Percentiles rank a stretch among this genome's conserved stretches.
phyloP scores from a whole-genome alignment of 2,113 vertebrate species.

The Tupaia tana region DNA sequence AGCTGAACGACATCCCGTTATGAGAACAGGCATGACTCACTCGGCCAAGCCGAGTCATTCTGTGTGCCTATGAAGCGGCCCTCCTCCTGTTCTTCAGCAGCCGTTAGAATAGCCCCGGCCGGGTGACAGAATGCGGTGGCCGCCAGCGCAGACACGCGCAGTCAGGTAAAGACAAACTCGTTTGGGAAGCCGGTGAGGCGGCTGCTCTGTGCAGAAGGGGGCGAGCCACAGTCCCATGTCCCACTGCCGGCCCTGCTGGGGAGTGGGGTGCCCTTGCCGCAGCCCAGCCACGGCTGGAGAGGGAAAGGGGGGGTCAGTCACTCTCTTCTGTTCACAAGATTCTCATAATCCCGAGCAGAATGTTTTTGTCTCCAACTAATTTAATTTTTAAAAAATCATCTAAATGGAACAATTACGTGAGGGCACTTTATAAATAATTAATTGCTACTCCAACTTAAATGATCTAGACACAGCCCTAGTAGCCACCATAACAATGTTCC shows the following conservation, averaged over 20 bases:
- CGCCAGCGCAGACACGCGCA: too few species aligned
- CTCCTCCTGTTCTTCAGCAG: neutral
- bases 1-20: neutral
- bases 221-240: too few species aligned
- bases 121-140: too few species aligned
- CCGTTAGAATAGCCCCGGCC: neutral
- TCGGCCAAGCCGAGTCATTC: too few species aligned
- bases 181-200: neutral
- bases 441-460: neutral
- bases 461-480: neutral
- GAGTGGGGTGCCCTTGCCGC: too few species aligned
- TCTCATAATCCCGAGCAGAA: neutral
- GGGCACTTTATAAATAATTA: conserved; percentile 44
- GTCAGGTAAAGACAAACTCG: neutral
- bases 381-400: conserved; percentile 25
- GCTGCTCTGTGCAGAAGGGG: too few species aligned
- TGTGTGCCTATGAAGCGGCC: neutral
- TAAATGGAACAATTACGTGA: conserved; percentile 34
- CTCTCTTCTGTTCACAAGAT: neutral
- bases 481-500: neutral
- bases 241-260: too few species aligned
- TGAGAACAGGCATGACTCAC: neutral
- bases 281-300: too few species aligned
- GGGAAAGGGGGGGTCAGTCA: neutral
- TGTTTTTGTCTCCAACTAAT: neutral